Evolutionary conservation across 2,113 vertebrate genomes (phyloP).

Genomic region (Macrotus californicus): DNA sequence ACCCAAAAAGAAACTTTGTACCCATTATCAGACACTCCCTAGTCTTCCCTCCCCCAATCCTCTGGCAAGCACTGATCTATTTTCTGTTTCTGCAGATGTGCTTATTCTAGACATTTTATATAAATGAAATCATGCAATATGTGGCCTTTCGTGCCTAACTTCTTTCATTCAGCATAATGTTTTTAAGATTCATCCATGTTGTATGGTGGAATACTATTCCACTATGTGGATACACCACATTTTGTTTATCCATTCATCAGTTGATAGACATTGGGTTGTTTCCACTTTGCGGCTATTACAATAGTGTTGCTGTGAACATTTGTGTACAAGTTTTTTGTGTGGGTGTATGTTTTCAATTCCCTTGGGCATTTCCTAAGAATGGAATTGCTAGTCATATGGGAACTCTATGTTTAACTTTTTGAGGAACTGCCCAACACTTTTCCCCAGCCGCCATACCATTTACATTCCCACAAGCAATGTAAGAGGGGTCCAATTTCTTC

Average conservation of each 20-base stretch:
- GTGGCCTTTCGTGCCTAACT: not conserved
- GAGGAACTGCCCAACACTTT: not conserved
- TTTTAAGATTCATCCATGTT: not conserved
- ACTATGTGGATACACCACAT: not conserved
- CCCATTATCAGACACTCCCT: not conserved
- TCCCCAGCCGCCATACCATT: not conserved
- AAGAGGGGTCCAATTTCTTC: not conserved
- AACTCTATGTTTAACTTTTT: not conserved
- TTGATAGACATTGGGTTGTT: not conserved
- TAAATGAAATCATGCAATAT: not conserved
- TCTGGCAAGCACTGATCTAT: not conserved
- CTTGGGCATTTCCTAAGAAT: not conserved
- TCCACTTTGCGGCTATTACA: not conserved
- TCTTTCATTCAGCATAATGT: not conserved
- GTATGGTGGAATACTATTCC: not conserved
- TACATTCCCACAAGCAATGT: not conserved
- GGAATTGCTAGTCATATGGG: not conserved
- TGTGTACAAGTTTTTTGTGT: not conserved
- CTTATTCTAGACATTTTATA: not conserved
- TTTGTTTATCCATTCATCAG: not conserved
- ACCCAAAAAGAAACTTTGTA: not conserved
- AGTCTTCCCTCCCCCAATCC: not conserved
- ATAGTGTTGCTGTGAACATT: not conserved
- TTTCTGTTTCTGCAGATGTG: not conserved
- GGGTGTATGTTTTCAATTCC: not conserved